Conservation (phyloP, 1,140 invertebrate genomes). For the Formica exsecta region DNA sequence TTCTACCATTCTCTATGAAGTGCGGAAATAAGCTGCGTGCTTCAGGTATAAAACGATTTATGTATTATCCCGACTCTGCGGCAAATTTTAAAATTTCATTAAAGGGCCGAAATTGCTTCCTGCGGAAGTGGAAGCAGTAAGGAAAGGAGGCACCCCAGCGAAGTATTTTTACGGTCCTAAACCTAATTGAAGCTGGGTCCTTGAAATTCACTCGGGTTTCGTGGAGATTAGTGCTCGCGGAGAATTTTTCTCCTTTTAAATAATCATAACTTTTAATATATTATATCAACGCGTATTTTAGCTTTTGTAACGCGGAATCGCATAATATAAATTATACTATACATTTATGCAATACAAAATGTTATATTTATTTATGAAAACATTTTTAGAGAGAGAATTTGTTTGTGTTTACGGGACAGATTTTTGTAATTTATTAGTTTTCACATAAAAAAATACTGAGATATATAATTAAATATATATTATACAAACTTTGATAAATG, state of each 20-base stretch:
- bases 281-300: background rate
- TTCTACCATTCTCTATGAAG: constrained; percentile 16
- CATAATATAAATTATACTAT: background rate
- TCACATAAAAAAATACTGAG: background rate
- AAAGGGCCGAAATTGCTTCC: constrained; percentile 78
- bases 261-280: constrained; percentile 48
- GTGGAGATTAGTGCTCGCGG: constrained; percentile 59
- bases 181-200: constrained; percentile 78
- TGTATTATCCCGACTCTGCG: constrained; percentile 59
- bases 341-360: background rate
- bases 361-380: background rate
- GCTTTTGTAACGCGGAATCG: background rate
- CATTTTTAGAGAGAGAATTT: background rate
- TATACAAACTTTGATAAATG: background rate
- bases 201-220: constrained; percentile 66
- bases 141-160: constrained; percentile 33
- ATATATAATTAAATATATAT: background rate
- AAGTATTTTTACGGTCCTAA: constrained; percentile 77
- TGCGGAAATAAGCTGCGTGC: constrained; percentile 57
- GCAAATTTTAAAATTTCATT: constrained; percentile 80
- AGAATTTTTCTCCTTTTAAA: constrained; percentile 63
- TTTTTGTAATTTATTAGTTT: background rate
- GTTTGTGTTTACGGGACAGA: background rate
- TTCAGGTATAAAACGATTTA: constrained; percentile 65
- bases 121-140: constrained; percentile 58